phyloP scores from a whole-genome alignment of 2,797 vertebrate species.

The Characodon lateralis region DNA sequence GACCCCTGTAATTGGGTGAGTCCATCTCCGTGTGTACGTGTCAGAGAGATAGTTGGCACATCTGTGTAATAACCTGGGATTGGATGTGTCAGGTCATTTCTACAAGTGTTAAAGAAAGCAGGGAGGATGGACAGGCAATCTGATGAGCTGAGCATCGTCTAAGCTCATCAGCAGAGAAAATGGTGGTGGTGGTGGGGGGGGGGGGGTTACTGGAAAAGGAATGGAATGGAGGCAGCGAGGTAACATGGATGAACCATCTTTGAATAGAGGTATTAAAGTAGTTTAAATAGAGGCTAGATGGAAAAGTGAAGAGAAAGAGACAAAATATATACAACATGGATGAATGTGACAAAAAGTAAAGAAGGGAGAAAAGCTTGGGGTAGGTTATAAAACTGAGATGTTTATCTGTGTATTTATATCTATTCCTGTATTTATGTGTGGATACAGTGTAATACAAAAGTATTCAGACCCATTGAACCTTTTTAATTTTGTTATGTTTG shows the following conservation, averaged over 20 bases:
- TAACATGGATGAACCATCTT: conserved; percentile 18
- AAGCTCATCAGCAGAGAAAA: conserved; percentile 48
- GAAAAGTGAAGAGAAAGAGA: not conserved
- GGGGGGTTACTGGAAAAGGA: not conserved
- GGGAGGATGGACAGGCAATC: conserved; percentile 74
- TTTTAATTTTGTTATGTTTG: not conserved
- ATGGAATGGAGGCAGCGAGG: conserved; percentile 5
- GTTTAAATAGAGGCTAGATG: conserved; percentile 3
- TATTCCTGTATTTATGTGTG: not conserved
- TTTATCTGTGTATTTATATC: not conserved
- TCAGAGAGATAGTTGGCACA: conserved; percentile 51
- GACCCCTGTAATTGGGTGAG: conserved; percentile 66
- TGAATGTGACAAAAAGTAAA: not conserved
- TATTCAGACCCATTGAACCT: not conserved
- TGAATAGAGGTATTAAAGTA: not conserved
- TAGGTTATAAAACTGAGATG: not conserved
- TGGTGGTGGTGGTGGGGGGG: no score
- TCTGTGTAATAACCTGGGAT: conserved; percentile 83
- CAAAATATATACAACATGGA: not conserved
- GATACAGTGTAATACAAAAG: not conserved
- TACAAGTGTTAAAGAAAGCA: conserved; percentile 83
- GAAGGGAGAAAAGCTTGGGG: not conserved
- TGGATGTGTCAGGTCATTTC: conserved; percentile 86
- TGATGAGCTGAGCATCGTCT: conserved; percentile 63
- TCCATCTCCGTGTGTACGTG: conserved; percentile 44